phyloP scores from a whole-genome alignment of 2,797 vertebrate species.

The Hapalemur alaotrensis region DNA sequence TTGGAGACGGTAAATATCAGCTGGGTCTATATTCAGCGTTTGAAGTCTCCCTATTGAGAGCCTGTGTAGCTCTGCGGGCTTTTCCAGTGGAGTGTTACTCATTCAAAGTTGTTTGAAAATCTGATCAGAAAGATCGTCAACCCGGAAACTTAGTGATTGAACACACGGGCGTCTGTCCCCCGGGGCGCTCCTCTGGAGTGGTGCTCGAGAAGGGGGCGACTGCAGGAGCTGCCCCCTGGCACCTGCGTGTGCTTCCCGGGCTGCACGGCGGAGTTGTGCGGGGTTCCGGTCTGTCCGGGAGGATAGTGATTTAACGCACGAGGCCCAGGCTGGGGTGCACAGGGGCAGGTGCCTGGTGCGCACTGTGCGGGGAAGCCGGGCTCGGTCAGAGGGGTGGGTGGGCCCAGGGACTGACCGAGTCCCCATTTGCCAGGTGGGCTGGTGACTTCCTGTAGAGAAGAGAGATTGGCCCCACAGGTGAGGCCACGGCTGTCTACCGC shows the following conservation, averaged over 20 bases:
- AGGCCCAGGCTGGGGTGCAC: neutral
- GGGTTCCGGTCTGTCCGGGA: neutral
- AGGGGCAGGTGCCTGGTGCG: neutral
- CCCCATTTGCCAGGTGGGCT: neutral
- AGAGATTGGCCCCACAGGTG: neutral
- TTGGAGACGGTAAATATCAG: neutral
- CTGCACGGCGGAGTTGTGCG: rapidly evolving
- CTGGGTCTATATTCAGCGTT: neutral
- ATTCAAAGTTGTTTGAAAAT: constrained; percentile 65
- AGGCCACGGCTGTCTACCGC: rapidly evolving
- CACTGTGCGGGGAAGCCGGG: constrained; percentile 35
- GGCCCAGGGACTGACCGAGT: neutral
- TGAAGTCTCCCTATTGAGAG: neutral
- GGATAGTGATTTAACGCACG: rapidly evolving
- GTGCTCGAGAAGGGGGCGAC: rapidly evolving
- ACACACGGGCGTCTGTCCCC: rapidly evolving
- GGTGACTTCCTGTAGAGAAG: neutral
- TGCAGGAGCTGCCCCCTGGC: rapidly evolving
- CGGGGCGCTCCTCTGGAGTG: neutral
- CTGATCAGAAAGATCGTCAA: constrained; percentile 59
- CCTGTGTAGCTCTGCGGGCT: neutral
- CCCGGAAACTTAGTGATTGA: constrained; percentile 42
- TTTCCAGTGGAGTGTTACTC: constrained; percentile 30
- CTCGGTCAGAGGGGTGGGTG: neutral
- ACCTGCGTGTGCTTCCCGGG: rapidly evolving